Conservation (phyloP, 2,888 invertebrate species). For the Lasioglossum figueresi region DNA sequence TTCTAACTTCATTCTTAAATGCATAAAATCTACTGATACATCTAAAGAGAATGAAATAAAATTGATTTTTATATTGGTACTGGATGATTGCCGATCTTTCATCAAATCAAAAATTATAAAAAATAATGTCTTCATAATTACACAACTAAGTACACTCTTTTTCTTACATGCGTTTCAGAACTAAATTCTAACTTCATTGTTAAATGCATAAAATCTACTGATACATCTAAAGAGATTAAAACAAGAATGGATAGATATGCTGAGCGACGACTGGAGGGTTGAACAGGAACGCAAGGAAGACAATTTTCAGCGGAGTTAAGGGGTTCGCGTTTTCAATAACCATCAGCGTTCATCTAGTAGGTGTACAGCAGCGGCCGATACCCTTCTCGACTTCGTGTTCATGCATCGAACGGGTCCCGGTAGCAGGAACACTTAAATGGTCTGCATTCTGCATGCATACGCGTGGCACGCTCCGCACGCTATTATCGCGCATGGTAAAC, state of each 20-base stretch:
- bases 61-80: too few relatives aligned
- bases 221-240: not conserved
- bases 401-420: constrained; percentile 6
- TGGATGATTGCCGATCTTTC: too few relatives aligned
- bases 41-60: too few relatives aligned
- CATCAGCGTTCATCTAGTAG: not conserved
- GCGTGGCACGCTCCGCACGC: not conserved
- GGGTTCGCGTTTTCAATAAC: not conserved
- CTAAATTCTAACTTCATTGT: too few relatives aligned
- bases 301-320: not conserved
- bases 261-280: not conserved
- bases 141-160: too few relatives aligned
- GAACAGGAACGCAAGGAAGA: not conserved
- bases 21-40: too few relatives aligned
- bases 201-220: not conserved
- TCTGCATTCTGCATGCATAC: not conserved
- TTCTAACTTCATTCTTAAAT: too few relatives aligned
- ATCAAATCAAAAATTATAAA: too few relatives aligned
- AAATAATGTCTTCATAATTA: too few relatives aligned
- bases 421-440: constrained; percentile 1
- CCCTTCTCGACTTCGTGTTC: constrained; percentile 11
- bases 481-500: constrained; percentile 32
- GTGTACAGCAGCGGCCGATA: not conserved
- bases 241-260: not conserved
- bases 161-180: too few relatives aligned